Base-by-base conservation (phyloP, 2,113 vertebrate species). In the Clarias macrocephalus region DNA sequence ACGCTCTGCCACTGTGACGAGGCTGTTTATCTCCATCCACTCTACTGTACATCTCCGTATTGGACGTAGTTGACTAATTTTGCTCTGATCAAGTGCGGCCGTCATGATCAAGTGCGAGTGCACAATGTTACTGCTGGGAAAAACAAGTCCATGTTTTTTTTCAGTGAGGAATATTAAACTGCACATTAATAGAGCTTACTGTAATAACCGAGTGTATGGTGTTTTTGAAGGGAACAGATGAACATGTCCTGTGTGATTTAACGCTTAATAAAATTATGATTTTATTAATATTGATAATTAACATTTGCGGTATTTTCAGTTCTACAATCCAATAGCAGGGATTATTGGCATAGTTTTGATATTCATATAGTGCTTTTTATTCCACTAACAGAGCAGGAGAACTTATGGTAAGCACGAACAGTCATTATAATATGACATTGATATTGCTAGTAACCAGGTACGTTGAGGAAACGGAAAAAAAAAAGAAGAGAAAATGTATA, bases 41-140 rank as follows among this genome's bases (percentile, higher is more conserved):
- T 37, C 33, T 2, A 37, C 48, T 48, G 48, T 28, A 54, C 15
- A 25, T 83, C 37, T 66, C 62, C 42, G 25, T 42, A n/a, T 88
- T 77, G 84, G 28, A 89, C 12, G 81, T 86, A 86, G 90, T 89
- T 88, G 59, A 85, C 86, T 90, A 68, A 91, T 90, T 91, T 77
- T 87, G 85, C 91, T 91, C 91, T 93, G 94, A 94, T 94, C 92
- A 93, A 88, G 63, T 60, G 79, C 80, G 52, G 76, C 52, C 52
- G 56, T 79, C 76, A 30, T 90, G n/a, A n/a, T n/a, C n/a, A n/a
- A n/a, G 88, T 88, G 91, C 63, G 65, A 89, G 87, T 88, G 89
- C 76, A 87, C 85, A 86, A 42, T 9, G 85, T 30, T 85, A 52
- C 12, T 42, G 57, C 59, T 19, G 15, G 12, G 8, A 18, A 8